Base-by-base conservation (phyloP, 2,888 invertebrate species). In the Cataglyphis rosenhaueri region DNA sequence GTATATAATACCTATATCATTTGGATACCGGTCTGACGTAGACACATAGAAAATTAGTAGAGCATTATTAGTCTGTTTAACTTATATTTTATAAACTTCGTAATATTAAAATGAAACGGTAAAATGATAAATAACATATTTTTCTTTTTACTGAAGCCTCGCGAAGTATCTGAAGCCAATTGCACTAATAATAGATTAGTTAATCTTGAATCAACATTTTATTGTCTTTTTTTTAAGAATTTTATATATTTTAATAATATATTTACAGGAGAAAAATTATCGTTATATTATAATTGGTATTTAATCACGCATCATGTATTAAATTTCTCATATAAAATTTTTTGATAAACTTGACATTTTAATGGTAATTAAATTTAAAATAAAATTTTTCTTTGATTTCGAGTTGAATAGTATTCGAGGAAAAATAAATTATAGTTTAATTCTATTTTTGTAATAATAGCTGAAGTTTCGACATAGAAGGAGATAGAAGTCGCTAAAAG, bases 1-100 rank as follows among this genome's bases (percentile, higher is more conserved):
- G 41, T 44, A 52, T 52, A 52, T 82, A 87, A 65, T 68, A 85
- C 71, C 83, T 84, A 85, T 83, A 35, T 76, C 62, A 79, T 64
- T 38, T 62, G 65, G 44, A 78, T 74, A 62, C 73, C 79, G 59
- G 83, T 86, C 85, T 84, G 84, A 82, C 79, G 85, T 70, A 71
- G 81, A 75, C 70, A 64, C 81, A 65, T 75, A 64, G 15, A 75
- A 59, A 89, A 61, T 81, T 62, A 64, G 81, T 35, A 71, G 82
- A 74, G 25, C 35, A 41, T 82, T 25, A 10, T 78, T 61, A 59
- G 66, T 29, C 38, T 66, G 15, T 21, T 15, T 18, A 15, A n/a
- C n/a, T n/a, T 8, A n/a, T 38, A 52, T 52, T 75, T 75, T 66
- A 44, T 59, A 64, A 29, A 75, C 6, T 52, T 12, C n/a, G 32